phyloP scores from a whole-genome alignment of 2,888 invertebrate species.

The Dolomedes plantarius region DNA sequence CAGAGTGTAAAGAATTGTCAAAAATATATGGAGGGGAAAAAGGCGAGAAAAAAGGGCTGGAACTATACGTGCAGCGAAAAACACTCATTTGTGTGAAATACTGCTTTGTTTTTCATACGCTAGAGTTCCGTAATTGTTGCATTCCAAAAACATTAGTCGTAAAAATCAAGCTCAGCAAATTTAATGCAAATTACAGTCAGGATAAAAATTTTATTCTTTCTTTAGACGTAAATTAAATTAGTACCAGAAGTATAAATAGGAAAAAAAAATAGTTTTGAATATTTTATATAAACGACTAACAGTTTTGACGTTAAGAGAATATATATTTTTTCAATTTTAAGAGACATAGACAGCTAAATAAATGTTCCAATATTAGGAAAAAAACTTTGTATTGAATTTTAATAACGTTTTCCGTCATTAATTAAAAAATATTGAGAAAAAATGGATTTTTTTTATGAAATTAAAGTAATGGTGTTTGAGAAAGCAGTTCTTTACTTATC shows the following conservation, averaged over 20 bases:
- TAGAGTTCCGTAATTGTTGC: not conserved
- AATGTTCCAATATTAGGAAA: too few species aligned
- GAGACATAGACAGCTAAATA: too few species aligned
- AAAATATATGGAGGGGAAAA: slow-evolving; percentile 3
- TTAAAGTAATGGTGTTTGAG: too few species aligned
- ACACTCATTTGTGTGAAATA: not conserved
- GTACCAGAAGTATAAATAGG: not conserved
- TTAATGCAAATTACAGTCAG: not conserved
- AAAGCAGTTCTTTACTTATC: too few species aligned
- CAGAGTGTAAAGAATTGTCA: slow-evolving; percentile 19
- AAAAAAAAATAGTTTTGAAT: not conserved
- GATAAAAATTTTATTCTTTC: not conserved
- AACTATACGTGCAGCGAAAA: not conserved
- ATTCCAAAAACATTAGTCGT: not conserved
- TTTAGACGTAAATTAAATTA: not conserved
- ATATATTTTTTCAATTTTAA: too few species aligned
- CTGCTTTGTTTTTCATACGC: not conserved
- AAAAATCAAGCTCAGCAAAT: slow-evolving; percentile 7
- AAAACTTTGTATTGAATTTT: too few species aligned
- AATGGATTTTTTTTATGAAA: too few species aligned
- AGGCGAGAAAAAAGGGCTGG: not conserved
- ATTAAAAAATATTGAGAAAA: too few species aligned
- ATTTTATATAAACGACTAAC: not conserved
- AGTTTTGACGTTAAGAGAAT: too few species aligned
- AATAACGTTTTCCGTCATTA: too few species aligned